phyloP scores from a whole-genome alignment of 2,888 invertebrate genomes.

The Scelioninae gen. 1 region DNA sequence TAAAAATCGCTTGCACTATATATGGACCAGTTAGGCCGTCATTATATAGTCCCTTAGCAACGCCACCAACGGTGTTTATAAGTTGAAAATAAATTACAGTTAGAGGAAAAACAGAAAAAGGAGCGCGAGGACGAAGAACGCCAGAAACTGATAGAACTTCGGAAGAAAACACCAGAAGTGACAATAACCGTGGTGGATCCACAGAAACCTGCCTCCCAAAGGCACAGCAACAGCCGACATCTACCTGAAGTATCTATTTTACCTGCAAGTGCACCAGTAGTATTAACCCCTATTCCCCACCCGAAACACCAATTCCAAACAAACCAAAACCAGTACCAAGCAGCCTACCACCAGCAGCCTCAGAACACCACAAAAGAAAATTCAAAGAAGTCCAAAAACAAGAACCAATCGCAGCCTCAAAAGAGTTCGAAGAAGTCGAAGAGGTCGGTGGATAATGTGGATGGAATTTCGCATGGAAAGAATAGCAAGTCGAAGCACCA shows the following conservation, averaged over 20 bases:
- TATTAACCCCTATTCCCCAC: slow-evolving; percentile 56
- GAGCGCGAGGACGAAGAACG: slow-evolving; percentile 84
- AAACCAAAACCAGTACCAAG: not conserved
- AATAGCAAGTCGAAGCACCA: not conserved
- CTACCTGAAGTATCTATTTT: slow-evolving; percentile 82
- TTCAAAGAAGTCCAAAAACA: slow-evolving; percentile 43
- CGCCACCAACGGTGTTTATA: too few relatives aligned
- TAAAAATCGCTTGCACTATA: too few relatives aligned
- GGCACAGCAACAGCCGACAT: slow-evolving; percentile 77
- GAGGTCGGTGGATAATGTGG: slow-evolving; percentile 42
- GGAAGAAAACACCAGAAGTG: slow-evolving; percentile 84
- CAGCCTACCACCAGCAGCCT: not conserved
- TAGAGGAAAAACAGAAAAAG: slow-evolving; percentile 84
- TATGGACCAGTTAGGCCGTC: too few relatives aligned
- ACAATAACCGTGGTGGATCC: slow-evolving; percentile 85
- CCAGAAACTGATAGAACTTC: slow-evolving; percentile 82
- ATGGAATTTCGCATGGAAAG: slow-evolving; percentile 28
- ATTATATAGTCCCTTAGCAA: too few relatives aligned
- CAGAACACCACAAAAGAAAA: slow-evolving; percentile 20
- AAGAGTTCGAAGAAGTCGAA: slow-evolving; percentile 41
- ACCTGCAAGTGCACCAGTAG: slow-evolving; percentile 76
- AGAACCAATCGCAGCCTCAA: not conserved
- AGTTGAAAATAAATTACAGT: slow-evolving; percentile 76
- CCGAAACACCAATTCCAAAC: slow-evolving; percentile 37
- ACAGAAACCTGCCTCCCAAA: slow-evolving; percentile 79